Conservation (phyloP, 2,113 vertebrate species). For the Cochlearius cochlearius region DNA sequence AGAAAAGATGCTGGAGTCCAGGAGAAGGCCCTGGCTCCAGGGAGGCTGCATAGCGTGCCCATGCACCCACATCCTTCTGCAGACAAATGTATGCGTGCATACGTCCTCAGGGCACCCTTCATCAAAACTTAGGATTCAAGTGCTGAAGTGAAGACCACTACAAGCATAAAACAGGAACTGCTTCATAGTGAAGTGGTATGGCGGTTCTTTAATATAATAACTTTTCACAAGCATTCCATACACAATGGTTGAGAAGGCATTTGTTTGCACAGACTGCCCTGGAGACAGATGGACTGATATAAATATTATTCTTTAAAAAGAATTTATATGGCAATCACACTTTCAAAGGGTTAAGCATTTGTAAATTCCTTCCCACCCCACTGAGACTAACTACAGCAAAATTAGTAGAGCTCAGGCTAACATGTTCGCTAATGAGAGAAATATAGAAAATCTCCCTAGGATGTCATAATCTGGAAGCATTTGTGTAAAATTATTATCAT, state of each 20-base stretch:
- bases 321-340: background rate
- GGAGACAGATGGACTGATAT: background rate
- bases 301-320: background rate
- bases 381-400: background rate
- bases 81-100: background rate
- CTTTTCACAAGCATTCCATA: background rate
- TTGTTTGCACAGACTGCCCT: background rate
- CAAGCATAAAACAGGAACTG: background rate
- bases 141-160: background rate
- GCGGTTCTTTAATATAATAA: background rate
- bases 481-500: background rate
- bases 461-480: background rate
- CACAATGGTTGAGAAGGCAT: background rate
- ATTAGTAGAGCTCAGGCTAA: background rate
- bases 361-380: background rate
- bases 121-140: background rate
- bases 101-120: background rate
- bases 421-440: background rate
- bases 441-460: background rate
- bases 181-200: background rate
- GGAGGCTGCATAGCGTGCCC: background rate
- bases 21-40: background rate
- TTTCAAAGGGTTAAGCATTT: background rate
- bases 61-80: background rate
- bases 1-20: background rate